These are phyloP conservation scores for cattle (Bos taurus) DNA, from an alignment of 2,113 vertebrate genomes.

Conservation along the genomic window ARS-UCD2.0 NC_037347.1:21481001-21481500, in stretches of 20 bases:
- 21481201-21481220: neutral
- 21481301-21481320: neutral
- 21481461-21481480: neutral
- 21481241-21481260: neutral
- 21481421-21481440: neutral
- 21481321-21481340: neutral
- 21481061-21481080: neutral
- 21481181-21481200: neutral
- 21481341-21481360: neutral
- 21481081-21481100: neutral
- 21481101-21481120: neutral
- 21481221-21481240: neutral
- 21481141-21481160: neutral
- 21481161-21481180: neutral
- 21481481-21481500: neutral
- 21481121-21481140: neutral
- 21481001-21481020: neutral
- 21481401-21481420: neutral
- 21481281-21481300: neutral
- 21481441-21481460: neutral
- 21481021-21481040: neutral
- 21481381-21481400: neutral
- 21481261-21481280: neutral
- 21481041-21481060: neutral
- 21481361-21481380: neutral